phyloP scores from a whole-genome alignment of 2,797 vertebrate species.

The Podarcis lilfordi region DNA sequence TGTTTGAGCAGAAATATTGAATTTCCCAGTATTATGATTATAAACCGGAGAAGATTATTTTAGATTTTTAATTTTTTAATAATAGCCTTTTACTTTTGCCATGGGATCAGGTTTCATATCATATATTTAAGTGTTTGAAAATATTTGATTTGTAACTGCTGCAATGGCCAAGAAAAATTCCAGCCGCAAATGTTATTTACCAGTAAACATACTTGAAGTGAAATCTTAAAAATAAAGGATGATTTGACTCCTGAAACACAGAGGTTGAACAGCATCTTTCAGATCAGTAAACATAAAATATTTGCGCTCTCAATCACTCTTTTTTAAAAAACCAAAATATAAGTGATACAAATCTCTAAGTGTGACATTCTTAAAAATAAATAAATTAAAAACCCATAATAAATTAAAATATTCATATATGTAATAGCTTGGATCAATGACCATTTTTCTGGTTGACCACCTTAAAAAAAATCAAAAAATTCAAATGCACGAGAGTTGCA shows the following conservation, averaged over 20 bases:
- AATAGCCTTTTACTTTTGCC: slow-evolving; percentile 49
- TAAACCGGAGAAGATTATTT: slow-evolving; percentile 74
- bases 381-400: neutral
- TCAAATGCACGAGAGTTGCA: neutral
- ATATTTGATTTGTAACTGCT: slow-evolving; percentile 36
- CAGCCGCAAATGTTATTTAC: slow-evolving; percentile 20
- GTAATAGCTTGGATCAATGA: neutral
- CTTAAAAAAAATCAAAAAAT: neutral
- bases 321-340: neutral
- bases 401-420: neutral
- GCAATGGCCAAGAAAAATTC: slow-evolving; percentile 9
- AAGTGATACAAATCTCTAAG: neutral
- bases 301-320: neutral
- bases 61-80: slow-evolving; percentile 40
- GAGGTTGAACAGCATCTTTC: neutral
- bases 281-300: neutral
- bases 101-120: slow-evolving; percentile 63
- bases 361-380: neutral
- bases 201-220: slow-evolving; percentile 9
- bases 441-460: neutral
- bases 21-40: slow-evolving; percentile 72
- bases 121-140: slow-evolving; percentile 49
- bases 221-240: neutral
- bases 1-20: slow-evolving; percentile 85
- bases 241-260: neutral